Conservation (phyloP, 2,797 vertebrate species). For the Enteromius radiatus region DNA sequence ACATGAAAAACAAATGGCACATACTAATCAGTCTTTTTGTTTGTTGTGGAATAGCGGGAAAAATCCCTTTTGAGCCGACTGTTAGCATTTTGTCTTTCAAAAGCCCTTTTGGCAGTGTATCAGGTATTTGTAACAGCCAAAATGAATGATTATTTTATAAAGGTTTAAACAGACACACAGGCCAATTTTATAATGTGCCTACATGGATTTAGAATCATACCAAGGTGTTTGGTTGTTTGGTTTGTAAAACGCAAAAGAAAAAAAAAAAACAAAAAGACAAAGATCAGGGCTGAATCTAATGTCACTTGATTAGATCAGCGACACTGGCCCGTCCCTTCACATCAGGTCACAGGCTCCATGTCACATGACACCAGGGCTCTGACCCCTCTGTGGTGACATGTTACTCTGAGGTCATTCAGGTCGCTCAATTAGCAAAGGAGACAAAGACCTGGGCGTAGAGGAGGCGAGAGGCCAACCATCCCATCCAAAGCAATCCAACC, state of each 20-base stretch:
- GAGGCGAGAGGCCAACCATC: slow-evolving; percentile 63
- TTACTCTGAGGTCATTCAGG: slow-evolving; percentile 71
- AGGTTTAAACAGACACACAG: background rate
- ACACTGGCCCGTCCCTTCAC: slow-evolving; percentile 26
- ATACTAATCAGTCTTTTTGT: slow-evolving; percentile 48
- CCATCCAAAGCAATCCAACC: slow-evolving; percentile 61
- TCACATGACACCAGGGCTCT: slow-evolving; percentile 42
- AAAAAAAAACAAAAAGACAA: background rate
- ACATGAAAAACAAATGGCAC: slow-evolving; percentile 52
- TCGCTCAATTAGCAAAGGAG: slow-evolving; percentile 76
- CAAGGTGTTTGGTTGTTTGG: background rate
- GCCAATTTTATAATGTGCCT: background rate
- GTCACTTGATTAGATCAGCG: slow-evolving; percentile 18
- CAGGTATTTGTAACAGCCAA: slow-evolving; percentile 26
- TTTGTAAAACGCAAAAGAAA: background rate
- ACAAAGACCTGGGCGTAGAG: slow-evolving; percentile 73
- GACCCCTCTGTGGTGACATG: slow-evolving; percentile 64
- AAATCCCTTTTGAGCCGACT: slow-evolving; percentile 31
- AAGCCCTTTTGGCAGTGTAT: slow-evolving; percentile 16
- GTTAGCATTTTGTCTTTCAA: slow-evolving; percentile 27
- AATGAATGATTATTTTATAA: slow-evolving; percentile 6
- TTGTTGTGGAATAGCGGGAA: slow-evolving; percentile 29
- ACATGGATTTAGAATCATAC: background rate
- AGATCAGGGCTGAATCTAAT: background rate
- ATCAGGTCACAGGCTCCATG: slow-evolving; percentile 38